Percentiles rank a stretch among this genome's conserved stretches.
Evolutionary conservation across 2,888 invertebrate genomes (phyloP).

Genomic region (Chaetogeoica ovagalla): DNA sequence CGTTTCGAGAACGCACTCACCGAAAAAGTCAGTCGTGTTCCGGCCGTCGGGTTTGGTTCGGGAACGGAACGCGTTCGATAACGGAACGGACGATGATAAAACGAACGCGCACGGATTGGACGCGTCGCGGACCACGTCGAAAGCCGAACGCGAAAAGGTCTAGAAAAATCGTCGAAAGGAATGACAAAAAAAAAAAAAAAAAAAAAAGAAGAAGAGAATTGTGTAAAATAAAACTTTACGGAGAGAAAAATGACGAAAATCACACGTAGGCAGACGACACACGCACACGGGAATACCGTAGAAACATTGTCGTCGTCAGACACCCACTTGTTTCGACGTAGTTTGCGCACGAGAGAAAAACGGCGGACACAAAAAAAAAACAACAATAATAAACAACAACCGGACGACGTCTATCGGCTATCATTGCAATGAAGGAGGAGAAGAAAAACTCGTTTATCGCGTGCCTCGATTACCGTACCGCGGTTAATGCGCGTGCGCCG

Average conservation of each 20-base stretch:
- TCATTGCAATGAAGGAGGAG: not conserved
- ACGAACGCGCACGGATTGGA: too few species aligned
- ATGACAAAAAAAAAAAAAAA: too few species aligned
- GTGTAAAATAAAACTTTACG: too few species aligned
- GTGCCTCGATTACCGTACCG: not conserved
- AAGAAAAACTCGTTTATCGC: conserved; percentile 49
- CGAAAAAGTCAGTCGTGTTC: too few species aligned
- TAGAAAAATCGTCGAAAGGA: too few species aligned
- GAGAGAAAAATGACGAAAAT: not conserved
- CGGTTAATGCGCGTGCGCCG: not conserved
- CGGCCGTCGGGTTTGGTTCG: too few species aligned
- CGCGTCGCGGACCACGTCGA: too few species aligned
- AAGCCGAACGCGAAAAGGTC: too few species aligned
- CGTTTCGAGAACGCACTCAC: too few species aligned
- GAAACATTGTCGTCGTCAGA: not conserved
- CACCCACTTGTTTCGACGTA: conserved; percentile 48
- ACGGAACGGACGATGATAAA: too few species aligned
- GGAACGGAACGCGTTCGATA: too few species aligned
- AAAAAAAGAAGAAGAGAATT: too few species aligned
- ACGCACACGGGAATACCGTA: not conserved
- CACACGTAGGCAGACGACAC: conserved; percentile 10
- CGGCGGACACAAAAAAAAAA: not conserved
- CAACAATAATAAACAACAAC: not conserved
- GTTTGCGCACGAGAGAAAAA: not conserved
- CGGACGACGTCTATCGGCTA: conserved; percentile 5